A percentile compares a stretch with the other conserved stretches of the same genome.
Evolutionary conservation across 1,140 invertebrate genomes (phyloP).

Genomic region (Hypsibius dujardini): DNA sequence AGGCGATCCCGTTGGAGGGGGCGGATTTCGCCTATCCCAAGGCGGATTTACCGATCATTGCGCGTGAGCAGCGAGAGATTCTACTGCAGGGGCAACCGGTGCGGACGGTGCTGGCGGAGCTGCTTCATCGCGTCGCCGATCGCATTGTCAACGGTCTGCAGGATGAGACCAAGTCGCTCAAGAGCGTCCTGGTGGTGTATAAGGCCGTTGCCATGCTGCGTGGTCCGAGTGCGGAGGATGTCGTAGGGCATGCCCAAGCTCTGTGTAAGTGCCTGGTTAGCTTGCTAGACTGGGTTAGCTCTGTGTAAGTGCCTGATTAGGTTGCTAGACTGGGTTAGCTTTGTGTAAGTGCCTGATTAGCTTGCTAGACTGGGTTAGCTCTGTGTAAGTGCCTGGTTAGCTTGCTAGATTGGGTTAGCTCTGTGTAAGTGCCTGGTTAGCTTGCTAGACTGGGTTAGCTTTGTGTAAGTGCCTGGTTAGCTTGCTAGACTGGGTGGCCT

Average conservation of each 20-base stretch:
- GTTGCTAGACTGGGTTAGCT: slow-evolving; percentile 36
- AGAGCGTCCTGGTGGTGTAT: slow-evolving; percentile 39
- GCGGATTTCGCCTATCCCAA: slow-evolving; percentile 24
- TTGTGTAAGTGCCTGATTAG: not conserved
- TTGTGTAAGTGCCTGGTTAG: not conserved
- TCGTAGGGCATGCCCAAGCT: slow-evolving; percentile 23
- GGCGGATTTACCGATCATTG: slow-evolving; percentile 24
- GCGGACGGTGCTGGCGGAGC: slow-evolving; percentile 38
- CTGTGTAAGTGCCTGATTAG: slow-evolving; percentile 32
- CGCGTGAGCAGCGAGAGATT: slow-evolving; percentile 16
- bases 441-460: slow-evolving; percentile 36
- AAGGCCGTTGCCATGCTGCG: slow-evolving; percentile 21
- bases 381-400: not conserved
- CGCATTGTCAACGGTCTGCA: slow-evolving; percentile 43
- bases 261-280: too few relatives aligned
- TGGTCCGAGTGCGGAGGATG: slow-evolving; percentile 19
- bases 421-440: not conserved
- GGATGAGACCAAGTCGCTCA: slow-evolving; percentile 56
- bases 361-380: slow-evolving; percentile 34
- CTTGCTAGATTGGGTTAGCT: slow-evolving; percentile 34
- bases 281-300: too few relatives aligned
- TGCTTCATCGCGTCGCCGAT: slow-evolving; percentile 39
- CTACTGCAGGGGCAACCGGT: slow-evolving; percentile 26
- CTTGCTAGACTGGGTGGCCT: slow-evolving; percentile 36
- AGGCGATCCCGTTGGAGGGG: slow-evolving; percentile 23